Evolutionary conservation across 2,113 vertebrate species (phyloP), one percentile per base, ranked within the genome.

Genomic region (Todiramphus saurophagus): DNA sequence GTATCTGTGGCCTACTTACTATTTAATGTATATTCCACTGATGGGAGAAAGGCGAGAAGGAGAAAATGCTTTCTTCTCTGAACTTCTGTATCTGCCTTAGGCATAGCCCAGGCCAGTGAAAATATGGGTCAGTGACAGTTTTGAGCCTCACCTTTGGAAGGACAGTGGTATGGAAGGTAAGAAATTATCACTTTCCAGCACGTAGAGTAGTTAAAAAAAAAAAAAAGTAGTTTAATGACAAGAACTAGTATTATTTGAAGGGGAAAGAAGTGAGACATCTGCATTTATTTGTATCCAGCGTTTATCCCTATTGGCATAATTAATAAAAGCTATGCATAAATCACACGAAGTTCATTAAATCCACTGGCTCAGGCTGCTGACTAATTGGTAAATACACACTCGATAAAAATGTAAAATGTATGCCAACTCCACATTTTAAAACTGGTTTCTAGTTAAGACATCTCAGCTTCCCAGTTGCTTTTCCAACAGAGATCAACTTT

Each of bases 341-440:
- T 98, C 97, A 97, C 96, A 96, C 11, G 16, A 96, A 97, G 90
- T 97, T 97, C 94, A 97, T 98, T 97, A 98, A 98, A 98, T 94
- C 96, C 89, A 94, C 95, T 91, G 93, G 95, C 96, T 98, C 91
- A 83, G 67, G 85, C 92, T 97, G 94, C 90, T 97, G 96, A 97
- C 94, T 98, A 97, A 98, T 96, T 98, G 97, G 90, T 97, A 98
- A 98, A 97, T 94, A 97, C 86, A 97, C 90, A 94, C 90, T 93
- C 7, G 3, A 97, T 94, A 97, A 97, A 96, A 97, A 97, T 59
- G 60, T 95, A 90, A 92, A 86, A 91, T 68, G 55, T 88, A 55
- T 94, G 96, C 92, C 95, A 96, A 97, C 63, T 93, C 87, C 80
- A 93, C 70, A 60, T 74, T 95, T 86, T 84, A 96, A 93, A 92